phyloP scores from a whole-genome alignment of 2,113 vertebrate species.

The Callipepla squamata region DNA sequence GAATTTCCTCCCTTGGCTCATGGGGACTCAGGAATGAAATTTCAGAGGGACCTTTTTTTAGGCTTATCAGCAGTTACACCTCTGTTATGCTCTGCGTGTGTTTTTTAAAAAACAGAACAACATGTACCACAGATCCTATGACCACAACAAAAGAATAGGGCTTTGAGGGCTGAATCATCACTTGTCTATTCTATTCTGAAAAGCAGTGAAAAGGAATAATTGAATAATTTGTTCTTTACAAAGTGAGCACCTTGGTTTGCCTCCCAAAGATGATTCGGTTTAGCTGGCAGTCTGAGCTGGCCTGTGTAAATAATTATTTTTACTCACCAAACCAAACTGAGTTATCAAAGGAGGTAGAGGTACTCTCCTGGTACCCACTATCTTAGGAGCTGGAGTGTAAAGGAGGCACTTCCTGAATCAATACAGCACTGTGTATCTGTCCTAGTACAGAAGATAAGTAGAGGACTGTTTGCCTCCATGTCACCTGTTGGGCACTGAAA shows the following conservation, averaged over 20 bases:
- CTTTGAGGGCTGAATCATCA: neutral
- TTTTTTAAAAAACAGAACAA: neutral
- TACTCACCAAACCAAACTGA: neutral
- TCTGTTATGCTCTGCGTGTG: rapidly evolving
- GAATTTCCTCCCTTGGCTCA: neutral
- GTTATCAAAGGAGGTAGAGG: neutral
- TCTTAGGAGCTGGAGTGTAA: neutral
- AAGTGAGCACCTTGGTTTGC: neutral
- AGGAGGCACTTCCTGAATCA: neutral
- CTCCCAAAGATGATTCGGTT: neutral
- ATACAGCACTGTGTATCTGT: neutral
- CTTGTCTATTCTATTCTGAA: neutral
- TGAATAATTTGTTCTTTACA: neutral
- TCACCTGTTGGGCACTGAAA: neutral
- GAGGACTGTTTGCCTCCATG: neutral
- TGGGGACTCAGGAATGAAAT: neutral
- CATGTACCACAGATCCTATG: neutral
- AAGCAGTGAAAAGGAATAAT: neutral
- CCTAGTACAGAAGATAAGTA: neutral
- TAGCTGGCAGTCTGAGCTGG: neutral
- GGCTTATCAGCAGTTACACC: neutral
- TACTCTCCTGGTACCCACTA: neutral
- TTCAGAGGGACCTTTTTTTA: neutral
- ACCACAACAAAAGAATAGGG: neutral
- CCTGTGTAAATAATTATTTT: neutral